phyloP scores from a whole-genome alignment of 1,140 invertebrate genomes.

The Mycetomoellerius zeteki region DNA sequence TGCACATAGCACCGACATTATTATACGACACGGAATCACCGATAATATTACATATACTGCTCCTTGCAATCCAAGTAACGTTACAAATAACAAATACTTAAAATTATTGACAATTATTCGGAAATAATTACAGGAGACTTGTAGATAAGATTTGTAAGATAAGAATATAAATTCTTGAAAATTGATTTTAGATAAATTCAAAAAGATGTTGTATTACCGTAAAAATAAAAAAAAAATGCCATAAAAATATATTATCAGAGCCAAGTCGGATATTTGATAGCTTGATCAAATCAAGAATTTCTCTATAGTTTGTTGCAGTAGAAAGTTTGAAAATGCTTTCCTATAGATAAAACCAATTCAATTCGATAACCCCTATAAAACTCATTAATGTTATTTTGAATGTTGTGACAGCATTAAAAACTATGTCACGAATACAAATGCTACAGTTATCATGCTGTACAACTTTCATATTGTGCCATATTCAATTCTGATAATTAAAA shows the following conservation, averaged over 20 bases:
- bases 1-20: constrained; percentile 12
- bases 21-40: constrained; percentile 1
- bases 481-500: neutral
- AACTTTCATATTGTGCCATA: neutral
- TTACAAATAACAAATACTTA: neutral
- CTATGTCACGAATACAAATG: neutral
- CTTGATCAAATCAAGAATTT: neutral
- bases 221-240: neutral
- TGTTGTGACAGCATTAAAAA: neutral
- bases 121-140: neutral
- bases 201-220: neutral
- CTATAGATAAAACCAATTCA: neutral
- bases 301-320: neutral
- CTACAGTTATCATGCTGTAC: neutral
- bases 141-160: constrained; percentile 1
- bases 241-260: neutral
- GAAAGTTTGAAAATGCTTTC: neutral
- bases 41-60: neutral
- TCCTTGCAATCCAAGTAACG: neutral
- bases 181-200: neutral
- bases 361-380: neutral
- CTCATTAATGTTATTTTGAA: constrained; percentile 13
- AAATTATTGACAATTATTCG: neutral
- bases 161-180: neutral
- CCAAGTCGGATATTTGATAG: neutral